Evolutionary conservation across 2,797 vertebrate genomes (phyloP).

Genomic region (Emys orbicularis): DNA sequence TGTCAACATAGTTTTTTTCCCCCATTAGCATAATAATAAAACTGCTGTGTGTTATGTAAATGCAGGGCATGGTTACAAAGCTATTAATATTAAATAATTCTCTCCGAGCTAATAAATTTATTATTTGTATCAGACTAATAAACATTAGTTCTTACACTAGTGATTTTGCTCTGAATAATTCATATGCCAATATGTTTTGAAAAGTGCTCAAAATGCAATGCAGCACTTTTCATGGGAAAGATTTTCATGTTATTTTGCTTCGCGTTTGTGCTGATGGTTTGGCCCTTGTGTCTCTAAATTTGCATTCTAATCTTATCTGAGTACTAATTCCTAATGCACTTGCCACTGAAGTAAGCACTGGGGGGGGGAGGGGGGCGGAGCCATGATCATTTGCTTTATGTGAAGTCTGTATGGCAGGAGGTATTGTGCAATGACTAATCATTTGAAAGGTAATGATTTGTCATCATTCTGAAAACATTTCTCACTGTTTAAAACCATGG

Average conservation of each 20-base stretch:
- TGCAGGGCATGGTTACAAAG: not conserved
- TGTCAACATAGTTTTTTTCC: not conserved
- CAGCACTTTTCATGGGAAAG: not conserved
- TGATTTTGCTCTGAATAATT: conserved; percentile 29
- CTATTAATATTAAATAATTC: conserved; percentile 43
- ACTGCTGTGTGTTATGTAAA: not conserved
- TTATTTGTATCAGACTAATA: conserved; percentile 50
- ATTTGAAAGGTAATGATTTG: not conserved
- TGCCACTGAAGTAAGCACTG: not conserved
- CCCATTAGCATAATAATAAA: accelerated
- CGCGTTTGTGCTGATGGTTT: accelerated
- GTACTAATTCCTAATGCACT: not conserved
- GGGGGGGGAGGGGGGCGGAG: not conserved
- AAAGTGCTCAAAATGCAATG: conserved; percentile 30
- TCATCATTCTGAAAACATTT: not conserved
- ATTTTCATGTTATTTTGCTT: not conserved
- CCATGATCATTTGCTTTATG: not conserved
- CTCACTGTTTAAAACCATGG: not conserved
- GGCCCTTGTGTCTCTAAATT: not conserved
- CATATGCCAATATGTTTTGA: conserved; percentile 12
- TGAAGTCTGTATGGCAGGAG: not conserved
- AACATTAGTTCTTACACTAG: conserved; percentile 28
- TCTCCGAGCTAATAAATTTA: conserved; percentile 30
- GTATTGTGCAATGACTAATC: not conserved
- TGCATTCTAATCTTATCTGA: not conserved